Evolutionary conservation across 2,797 vertebrate species (phyloP).

Genomic region (Poeciliopsis gracilis): DNA sequence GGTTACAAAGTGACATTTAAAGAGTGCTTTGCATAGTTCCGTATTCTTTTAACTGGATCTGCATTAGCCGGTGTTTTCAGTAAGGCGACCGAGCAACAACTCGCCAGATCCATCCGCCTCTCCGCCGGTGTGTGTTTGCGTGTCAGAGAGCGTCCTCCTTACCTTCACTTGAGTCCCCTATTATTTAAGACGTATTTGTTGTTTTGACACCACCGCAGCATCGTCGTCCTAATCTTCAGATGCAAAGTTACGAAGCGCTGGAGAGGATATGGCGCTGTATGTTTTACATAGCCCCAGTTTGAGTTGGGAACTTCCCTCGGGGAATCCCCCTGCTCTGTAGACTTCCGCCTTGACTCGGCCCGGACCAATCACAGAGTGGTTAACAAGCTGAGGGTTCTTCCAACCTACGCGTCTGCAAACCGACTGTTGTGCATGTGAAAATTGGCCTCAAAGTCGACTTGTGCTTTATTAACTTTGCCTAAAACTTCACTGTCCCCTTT

Average conservation of each 20-base stretch:
- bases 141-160: slow-evolving; percentile 50
- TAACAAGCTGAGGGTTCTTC: slow-evolving; percentile 70
- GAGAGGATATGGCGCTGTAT: slow-evolving; percentile 80
- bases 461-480: slow-evolving; percentile 22
- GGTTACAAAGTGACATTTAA: slow-evolving; percentile 27
- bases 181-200: slow-evolving; percentile 47
- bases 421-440: slow-evolving; percentile 58
- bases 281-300: slow-evolving; percentile 78
- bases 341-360: slow-evolving; percentile 80
- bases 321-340: slow-evolving; percentile 82
- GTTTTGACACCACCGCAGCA: slow-evolving; percentile 66
- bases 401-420: slow-evolving; percentile 73
- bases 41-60: slow-evolving; percentile 41
- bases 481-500: neutral
- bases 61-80: slow-evolving; percentile 50
- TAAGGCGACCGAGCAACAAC: slow-evolving; percentile 1
- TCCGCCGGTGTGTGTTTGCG: slow-evolving; percentile 8
- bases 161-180: slow-evolving; percentile 79
- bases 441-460: slow-evolving; percentile 37
- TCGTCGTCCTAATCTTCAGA: slow-evolving; percentile 57
- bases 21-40: slow-evolving; percentile 55
- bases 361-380: slow-evolving; percentile 76
- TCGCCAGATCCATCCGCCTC: slow-evolving; percentile 6
- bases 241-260: slow-evolving; percentile 62
- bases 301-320: slow-evolving; percentile 89